Percentiles rank a stretch among this genome's conserved stretches.
Evolutionary conservation across 2,797 vertebrate genomes (phyloP).

Genomic region (Dallia pectoralis): DNA sequence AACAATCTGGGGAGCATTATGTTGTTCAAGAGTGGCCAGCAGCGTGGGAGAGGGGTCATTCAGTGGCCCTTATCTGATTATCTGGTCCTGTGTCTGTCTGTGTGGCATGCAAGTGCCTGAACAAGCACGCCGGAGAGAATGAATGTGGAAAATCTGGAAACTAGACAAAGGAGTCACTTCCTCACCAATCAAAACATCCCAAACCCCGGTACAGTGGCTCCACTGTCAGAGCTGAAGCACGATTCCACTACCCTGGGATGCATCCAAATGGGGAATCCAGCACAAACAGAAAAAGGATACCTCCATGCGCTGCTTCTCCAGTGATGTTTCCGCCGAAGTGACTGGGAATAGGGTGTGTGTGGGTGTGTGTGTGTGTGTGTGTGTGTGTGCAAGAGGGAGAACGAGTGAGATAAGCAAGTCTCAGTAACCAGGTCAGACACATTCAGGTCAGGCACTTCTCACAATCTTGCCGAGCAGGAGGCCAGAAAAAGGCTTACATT

Average conservation of each 20-base stretch:
- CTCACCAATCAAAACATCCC: not conserved
- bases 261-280: not conserved
- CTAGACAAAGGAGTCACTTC: not conserved
- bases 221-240: not conserved
- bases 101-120: constrained; percentile 4
- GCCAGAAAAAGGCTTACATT: not conserved
- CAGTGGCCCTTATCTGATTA: constrained; percentile 27
- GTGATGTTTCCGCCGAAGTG: not conserved
- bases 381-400: not conserved
- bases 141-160: not conserved
- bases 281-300: not conserved
- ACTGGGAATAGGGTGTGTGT: not conserved
- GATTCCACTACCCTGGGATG: not conserved
- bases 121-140: not conserved
- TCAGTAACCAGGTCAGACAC: constrained; percentile 66
- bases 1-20: not conserved
- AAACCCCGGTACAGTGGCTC: not conserved
- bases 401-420: constrained; percentile 41
- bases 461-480: not conserved
- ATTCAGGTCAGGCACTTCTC: constrained; percentile 62
- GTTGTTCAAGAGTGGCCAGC: not conserved
- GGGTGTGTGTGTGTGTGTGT: not conserved
- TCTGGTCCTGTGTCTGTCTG: constrained; percentile 14
- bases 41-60: not conserved
- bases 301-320: not conserved